Evolutionary conservation across 1,140 invertebrate species (phyloP), one percentile per base, ranked within the genome.

Genomic region (Contarinia nasturtii): DNA sequence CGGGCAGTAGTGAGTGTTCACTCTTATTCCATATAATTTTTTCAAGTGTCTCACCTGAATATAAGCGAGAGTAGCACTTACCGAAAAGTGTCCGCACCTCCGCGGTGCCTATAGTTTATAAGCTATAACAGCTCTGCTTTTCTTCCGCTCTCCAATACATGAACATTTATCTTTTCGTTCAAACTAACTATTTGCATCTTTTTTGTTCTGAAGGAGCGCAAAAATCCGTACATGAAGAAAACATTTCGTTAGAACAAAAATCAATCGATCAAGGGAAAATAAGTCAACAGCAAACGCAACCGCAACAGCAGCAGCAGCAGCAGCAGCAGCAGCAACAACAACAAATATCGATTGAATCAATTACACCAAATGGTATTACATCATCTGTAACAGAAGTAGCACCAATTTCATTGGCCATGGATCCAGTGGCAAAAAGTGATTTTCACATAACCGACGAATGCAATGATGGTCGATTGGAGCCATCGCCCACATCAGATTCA

Each of bases 271-370:
- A 10, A 27, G 27, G 27, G 27, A 27, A 27, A 10, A 3, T 5
- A 27, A 27, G 27, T 27, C 51, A 49, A 53, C 59, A 43, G 46
- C 38, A 49, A 54, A 51, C 51, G 53, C 53, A 48, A 48, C 52
- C 22, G 37, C 53, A 41, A 22, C 22, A 49, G 10, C 20, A 42
- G 11, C 22, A 48, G 44, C 33, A 45, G 17, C 15, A 41, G 20
- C 4, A 33, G 41, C 42, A 45, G 15, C 18, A 34, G 42, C 27
- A 41, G 36, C 21, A 41, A 48, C 21, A 17, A 41, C 22, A 14
- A 14, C 7, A 40, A 40, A 40, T 40, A 4, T 14, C 37, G 17
- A 40, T 4, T 15, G 8, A 36, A 36, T n/a, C 34, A 36, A 36
- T 36, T 36, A 10, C 34, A 36, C n/a, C 51, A 49, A 54, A 57